Percentiles rank a stretch among this genome's conserved stretches.
Conservation (phyloP, 2,888 invertebrate genomes). For the Heliothis peltigera region DNA sequence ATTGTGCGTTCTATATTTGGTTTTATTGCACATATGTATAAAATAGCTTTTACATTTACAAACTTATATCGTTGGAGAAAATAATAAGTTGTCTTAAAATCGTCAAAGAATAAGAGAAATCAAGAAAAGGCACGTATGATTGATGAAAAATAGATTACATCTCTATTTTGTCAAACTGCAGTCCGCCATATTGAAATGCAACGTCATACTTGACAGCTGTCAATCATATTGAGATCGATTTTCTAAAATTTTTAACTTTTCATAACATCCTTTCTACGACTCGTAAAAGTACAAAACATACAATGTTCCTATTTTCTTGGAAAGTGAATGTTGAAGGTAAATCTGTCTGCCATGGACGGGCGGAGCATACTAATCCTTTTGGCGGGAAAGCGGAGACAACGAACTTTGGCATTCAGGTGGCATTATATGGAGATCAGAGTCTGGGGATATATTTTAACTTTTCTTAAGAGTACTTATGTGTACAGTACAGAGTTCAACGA, state of each 20-base stretch:
- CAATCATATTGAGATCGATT: neutral
- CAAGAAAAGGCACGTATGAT: too few species aligned
- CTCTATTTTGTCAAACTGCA: neutral
- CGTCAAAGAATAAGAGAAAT: too few species aligned
- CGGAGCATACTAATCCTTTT: constrained; percentile 53
- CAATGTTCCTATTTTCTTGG: constrained; percentile 48
- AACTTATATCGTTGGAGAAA: too few species aligned
- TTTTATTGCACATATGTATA: too few species aligned
- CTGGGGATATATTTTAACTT: constrained; percentile 20
- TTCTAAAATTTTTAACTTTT: neutral
- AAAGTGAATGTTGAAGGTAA: constrained; percentile 59
- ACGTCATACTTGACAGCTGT: too few species aligned
- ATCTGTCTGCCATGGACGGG: constrained; percentile 43
- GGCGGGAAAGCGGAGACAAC: constrained; percentile 45
- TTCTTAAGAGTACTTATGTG: neutral
- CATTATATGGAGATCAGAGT: constrained; percentile 41
- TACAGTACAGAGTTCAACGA: neutral
- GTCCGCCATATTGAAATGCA: neutral
- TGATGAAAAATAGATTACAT: neutral
- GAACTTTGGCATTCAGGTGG: constrained; percentile 54
- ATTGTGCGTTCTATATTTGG: too few species aligned
- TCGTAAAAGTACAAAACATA: constrained; percentile 22
- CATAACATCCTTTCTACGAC: constrained; percentile 1
- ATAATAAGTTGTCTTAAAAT: too few species aligned
- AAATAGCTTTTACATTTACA: too few species aligned